Percentiles rank a stretch among this genome's conserved stretches.
Conservation (phyloP, 2,888 invertebrate genomes). For the Parochlus steinenii region DNA sequence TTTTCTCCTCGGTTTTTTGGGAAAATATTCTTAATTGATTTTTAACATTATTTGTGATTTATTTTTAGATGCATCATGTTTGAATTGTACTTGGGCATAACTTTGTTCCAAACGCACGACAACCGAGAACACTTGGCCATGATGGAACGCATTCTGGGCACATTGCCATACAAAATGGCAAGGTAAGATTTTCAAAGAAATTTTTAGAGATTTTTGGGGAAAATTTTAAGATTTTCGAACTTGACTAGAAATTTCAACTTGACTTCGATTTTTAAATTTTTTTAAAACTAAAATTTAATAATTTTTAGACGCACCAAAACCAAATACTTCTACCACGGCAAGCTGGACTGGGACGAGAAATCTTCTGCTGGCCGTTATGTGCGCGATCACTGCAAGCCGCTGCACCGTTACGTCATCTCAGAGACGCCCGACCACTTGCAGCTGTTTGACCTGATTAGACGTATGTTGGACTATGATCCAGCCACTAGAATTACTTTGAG, state of each 20-base stretch:
- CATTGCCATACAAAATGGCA: constrained; percentile 66
- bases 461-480: constrained; percentile 97
- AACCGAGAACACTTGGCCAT: constrained; percentile 98
- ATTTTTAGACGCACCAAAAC: constrained; percentile 74
- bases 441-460: constrained; percentile 84
- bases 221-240: too few species aligned
- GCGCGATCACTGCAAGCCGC: constrained; percentile 91
- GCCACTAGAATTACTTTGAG: constrained; percentile 69
- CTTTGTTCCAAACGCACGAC: constrained; percentile 98
- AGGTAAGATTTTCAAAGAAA: constrained; percentile 37
- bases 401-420: constrained; percentile 79
- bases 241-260: too few species aligned
- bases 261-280: constrained; percentile 4
- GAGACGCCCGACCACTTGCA: constrained; percentile 83
- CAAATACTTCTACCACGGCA: constrained; percentile 95
- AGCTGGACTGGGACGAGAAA: constrained; percentile 95
- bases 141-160: constrained; percentile 98
- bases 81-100: constrained; percentile 94
- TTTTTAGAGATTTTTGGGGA: too few species aligned
- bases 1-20: too few species aligned
- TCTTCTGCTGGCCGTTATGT: constrained; percentile 95
- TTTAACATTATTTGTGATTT: constrained; percentile 5
- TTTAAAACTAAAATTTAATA: constrained; percentile 10
- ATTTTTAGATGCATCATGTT: constrained; percentile 74
- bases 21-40: neutral